These are phyloP conservation scores for Gila orcuttii DNA, from an alignment of 2,113 vertebrate genomes.

Conservation along the genomic window DNA sequence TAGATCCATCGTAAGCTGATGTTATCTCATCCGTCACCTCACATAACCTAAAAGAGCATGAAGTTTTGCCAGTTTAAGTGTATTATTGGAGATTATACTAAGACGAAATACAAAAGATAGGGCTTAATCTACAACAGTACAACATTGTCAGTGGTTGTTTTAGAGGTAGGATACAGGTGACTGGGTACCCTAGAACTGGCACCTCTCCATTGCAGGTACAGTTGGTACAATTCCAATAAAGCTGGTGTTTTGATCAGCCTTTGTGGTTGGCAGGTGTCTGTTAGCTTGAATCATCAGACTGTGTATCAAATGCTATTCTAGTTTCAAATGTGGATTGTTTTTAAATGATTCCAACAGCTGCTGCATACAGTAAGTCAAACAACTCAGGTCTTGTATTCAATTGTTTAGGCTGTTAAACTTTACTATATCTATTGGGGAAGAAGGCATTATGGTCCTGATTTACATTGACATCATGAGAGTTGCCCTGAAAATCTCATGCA, in stretches of 20 bases:
- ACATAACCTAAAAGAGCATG: not conserved
- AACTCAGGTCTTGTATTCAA: slow-evolving; percentile 14
- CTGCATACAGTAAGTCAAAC: not conserved
- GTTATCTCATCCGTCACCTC: slow-evolving; percentile 18
- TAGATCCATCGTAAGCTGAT: slow-evolving; percentile 23
- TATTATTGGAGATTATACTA: slow-evolving; percentile 1
- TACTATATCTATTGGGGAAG: not conserved
- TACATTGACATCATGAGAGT: not conserved
- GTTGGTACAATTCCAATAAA: not conserved
- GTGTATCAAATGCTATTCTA: not conserved
- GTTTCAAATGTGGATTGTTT: not conserved
- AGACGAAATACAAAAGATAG: not conserved
- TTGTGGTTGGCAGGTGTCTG: not conserved
- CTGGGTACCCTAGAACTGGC: not conserved
- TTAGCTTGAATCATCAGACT: not conserved
- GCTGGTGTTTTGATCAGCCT: not conserved
- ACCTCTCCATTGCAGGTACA: not conserved
- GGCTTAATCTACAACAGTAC: slow-evolving; percentile 8
- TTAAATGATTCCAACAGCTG: not conserved
- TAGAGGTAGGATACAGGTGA: not conserved
- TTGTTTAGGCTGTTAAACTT: slow-evolving; percentile 16
- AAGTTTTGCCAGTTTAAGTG: not conserved
- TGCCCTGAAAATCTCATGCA: not conserved
- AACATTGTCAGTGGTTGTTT: not conserved
- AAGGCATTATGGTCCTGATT: slow-evolving; percentile 25